Evolutionary conservation across 2,113 vertebrate genomes (phyloP).

Genomic region (Pyrgilauda ruficollis): DNA sequence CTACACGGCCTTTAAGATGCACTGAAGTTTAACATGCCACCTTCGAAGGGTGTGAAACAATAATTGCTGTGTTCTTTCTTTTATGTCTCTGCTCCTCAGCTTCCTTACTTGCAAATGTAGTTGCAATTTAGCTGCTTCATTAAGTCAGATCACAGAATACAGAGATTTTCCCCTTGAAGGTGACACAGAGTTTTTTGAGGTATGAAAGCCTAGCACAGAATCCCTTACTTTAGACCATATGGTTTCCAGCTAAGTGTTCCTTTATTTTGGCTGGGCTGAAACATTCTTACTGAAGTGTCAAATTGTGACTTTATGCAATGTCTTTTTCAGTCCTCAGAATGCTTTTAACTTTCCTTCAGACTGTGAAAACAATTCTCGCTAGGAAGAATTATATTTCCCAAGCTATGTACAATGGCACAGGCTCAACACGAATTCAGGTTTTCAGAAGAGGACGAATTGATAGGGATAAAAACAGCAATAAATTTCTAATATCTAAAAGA

Average conservation of each 20-base stretch:
- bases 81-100: background rate
- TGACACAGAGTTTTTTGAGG: background rate
- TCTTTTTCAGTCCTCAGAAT: slow-evolving; percentile 49
- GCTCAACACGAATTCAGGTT: slow-evolving; percentile 7
- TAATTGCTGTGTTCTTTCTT: background rate
- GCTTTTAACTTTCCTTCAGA: slow-evolving; percentile 40
- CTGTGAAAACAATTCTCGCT: slow-evolving; percentile 38
- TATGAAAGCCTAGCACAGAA: slow-evolving; percentile 5
- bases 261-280: slow-evolving; percentile 58
- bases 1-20: rapidly evolving
- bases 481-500: slow-evolving; percentile 54
- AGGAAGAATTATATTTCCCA: slow-evolving; percentile 54
- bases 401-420: background rate
- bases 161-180: background rate
- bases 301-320: slow-evolving; percentile 46
- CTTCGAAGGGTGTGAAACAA: background rate
- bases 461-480: slow-evolving; percentile 30
- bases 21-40: background rate
- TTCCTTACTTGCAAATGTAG: background rate
- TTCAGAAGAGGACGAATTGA: slow-evolving; percentile 32
- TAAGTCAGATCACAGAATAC: background rate
- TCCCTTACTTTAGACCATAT: background rate
- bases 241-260: slow-evolving; percentile 39
- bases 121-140: background rate
- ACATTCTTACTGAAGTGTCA: slow-evolving; percentile 45